phyloP scores from a whole-genome alignment of 2,113 vertebrate genomes.

The Tachuris rubrigastra region DNA sequence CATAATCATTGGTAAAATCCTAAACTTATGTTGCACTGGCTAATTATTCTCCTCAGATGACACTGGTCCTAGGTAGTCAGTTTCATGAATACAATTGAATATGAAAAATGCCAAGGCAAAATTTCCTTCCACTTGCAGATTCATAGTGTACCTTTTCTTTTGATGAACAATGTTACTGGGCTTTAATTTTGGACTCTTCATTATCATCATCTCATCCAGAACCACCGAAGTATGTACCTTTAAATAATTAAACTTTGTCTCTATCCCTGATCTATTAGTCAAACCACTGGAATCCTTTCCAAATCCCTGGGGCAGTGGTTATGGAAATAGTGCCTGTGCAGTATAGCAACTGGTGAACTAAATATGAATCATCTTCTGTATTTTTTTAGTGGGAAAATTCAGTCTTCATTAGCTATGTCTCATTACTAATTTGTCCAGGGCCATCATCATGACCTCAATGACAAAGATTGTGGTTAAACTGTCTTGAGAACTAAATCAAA shows the following conservation, averaged over 20 bases:
- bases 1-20: not conserved
- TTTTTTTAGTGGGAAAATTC: not conserved
- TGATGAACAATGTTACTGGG: not conserved
- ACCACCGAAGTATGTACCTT: not conserved
- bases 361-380: not conserved
- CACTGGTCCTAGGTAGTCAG: not conserved
- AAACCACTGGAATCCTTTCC: not conserved
- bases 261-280: not conserved
- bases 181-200: not conserved
- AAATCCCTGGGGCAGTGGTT: not conserved
- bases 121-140: not conserved
- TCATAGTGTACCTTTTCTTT: not conserved
- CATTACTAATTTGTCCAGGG: not conserved
- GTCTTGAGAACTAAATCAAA: not conserved
- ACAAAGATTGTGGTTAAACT: not conserved
- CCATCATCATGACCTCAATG: not conserved
- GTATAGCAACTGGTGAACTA: not conserved
- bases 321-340: accelerated
- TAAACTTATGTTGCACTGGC: not conserved
- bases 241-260: not conserved
- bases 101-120: not conserved
- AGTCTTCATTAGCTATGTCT: not conserved
- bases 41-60: not conserved
- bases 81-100: not conserved
- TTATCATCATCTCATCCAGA: not conserved